Percentiles rank a stretch among this genome's conserved stretches.
Evolutionary conservation across 1,140 invertebrate genomes (phyloP).

Genomic region (Panulirus ornatus): DNA sequence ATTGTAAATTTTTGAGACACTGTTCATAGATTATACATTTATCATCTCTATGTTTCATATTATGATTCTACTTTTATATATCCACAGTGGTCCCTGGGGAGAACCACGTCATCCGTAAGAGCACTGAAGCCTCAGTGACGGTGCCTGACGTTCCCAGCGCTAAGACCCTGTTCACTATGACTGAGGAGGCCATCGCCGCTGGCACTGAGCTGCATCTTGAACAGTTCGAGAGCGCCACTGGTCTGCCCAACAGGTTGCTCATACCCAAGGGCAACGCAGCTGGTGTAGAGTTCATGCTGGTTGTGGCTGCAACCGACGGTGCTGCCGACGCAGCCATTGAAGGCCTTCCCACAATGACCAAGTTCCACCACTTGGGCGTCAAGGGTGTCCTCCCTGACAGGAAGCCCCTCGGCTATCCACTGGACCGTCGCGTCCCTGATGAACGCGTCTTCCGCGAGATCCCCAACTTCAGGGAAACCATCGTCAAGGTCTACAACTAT

Average conservation of each 20-base stretch:
- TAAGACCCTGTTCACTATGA: neutral
- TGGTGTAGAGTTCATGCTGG: slow-evolving; percentile 13
- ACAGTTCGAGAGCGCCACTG: slow-evolving; percentile 3
- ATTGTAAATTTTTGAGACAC: too few relatives aligned
- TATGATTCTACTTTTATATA: neutral
- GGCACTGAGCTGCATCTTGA: neutral
- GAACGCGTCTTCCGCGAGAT: slow-evolving; percentile 3
- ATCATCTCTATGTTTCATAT: too few relatives aligned
- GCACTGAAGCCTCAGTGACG: neutral
- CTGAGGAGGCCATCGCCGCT: neutral
- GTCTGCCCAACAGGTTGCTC: slow-evolving; percentile 11
- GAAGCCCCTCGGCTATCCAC: slow-evolving; percentile 17
- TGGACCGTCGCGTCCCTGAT: slow-evolving; percentile 33
- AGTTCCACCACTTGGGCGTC: slow-evolving; percentile 14
- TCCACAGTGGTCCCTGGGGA: neutral
- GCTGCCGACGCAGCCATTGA: neutral
- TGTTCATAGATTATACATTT: too few relatives aligned
- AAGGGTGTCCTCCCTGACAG: neutral
- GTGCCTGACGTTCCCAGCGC: neutral
- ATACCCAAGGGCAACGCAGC: slow-evolving; percentile 22
- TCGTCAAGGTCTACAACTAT: slow-evolving; percentile 26
- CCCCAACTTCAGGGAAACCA: slow-evolving; percentile 24
- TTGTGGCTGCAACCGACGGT: slow-evolving; percentile 1
- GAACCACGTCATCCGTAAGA: slow-evolving; percentile 1
- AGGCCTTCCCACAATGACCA: neutral